Evolutionary conservation across 30 jellyfish, hydroid and myxozoan species (phyloP), one percentile per base, ranked within the genome.

Genomic region (Aurelia aurita): DNA sequence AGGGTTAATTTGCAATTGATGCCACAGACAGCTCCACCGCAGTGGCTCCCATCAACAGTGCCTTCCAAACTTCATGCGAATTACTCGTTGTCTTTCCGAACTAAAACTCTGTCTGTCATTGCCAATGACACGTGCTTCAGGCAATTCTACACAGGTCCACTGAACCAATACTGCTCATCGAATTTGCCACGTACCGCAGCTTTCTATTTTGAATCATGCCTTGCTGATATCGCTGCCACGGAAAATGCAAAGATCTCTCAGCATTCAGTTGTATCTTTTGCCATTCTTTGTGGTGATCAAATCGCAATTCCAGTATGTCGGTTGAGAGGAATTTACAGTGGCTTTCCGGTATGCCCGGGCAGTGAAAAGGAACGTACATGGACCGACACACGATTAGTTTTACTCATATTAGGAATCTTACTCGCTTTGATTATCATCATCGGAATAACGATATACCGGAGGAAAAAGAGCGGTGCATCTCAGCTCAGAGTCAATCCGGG

Each of bases 141-240:
- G 19, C 19, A 39, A 16, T 69, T 84, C 73, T 84, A 69, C 77
- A 69, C 87, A n/a, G 93, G 93, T 11, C 65, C 13, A 43, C 66
- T 84, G 32, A 35, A 68, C 28, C 31, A 72, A 27, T 73, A 71
- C 47, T 84, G 93, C 81, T 71, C 87, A 21, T 26, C 1, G 35
- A 72, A 84, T 54, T 20, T 84, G 72, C 93, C 93, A 2, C 81
- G 47, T 32, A 71, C 87, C 3, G 93, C 93, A 53, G 25, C 80
- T 28, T 84, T 84, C 47, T 84, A 69, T 22, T 84, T 47, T 69
- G 76, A 72, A 22, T 84, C 93, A 13, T 84, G 93, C 82, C 29
- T 84, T 10, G 60, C 93, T 2, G 93, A 84, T 60, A 84, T 84
- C 44, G 87, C 93, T 45, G 81, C 87, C 0, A 72, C 93, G 12